Conservation (phyloP, 2,888 invertebrate species). For the Megalurothrips usitatus region DNA sequence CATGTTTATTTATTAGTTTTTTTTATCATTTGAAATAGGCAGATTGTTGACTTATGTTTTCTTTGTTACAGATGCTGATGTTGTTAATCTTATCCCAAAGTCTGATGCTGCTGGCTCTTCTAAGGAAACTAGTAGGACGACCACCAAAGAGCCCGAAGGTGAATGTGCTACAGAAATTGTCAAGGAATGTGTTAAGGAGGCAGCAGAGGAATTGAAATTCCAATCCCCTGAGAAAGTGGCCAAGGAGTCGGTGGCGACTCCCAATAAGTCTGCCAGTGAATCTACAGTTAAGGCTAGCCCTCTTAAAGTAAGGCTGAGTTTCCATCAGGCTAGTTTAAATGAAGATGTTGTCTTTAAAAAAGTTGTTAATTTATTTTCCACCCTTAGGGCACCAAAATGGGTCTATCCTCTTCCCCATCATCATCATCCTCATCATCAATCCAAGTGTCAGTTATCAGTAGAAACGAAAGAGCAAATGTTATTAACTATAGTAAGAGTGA, state of each 20-base stretch:
- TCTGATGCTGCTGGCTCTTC: not conserved
- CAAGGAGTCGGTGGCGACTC: too few relatives aligned
- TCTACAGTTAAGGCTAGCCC: too few relatives aligned
- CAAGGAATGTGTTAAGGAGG: not conserved
- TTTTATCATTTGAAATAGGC: not conserved
- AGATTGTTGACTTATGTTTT: too few relatives aligned
- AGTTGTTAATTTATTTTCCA: not conserved
- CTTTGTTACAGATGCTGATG: not conserved
- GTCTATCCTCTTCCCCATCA: not conserved
- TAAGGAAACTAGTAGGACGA: not conserved
- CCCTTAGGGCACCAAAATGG: not conserved
- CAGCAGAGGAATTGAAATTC: not conserved
- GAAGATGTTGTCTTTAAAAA: too few relatives aligned
- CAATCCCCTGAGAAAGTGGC: too few relatives aligned
- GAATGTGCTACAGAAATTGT: not conserved
- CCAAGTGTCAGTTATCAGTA: not conserved
- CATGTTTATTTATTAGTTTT: not conserved
- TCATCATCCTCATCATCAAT: not conserved
- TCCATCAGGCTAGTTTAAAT: too few relatives aligned
- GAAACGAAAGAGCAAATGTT: slow-evolving; percentile 7
- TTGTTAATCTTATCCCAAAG: not conserved
- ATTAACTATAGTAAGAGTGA: slow-evolving; percentile 11
- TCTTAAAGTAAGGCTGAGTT: too few relatives aligned
- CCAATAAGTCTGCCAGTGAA: too few relatives aligned
- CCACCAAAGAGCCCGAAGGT: not conserved